Evolutionary conservation across 2,113 vertebrate genomes (phyloP), one percentile per base, ranked within the genome.

Genomic region (Semnornis frantzii): DNA sequence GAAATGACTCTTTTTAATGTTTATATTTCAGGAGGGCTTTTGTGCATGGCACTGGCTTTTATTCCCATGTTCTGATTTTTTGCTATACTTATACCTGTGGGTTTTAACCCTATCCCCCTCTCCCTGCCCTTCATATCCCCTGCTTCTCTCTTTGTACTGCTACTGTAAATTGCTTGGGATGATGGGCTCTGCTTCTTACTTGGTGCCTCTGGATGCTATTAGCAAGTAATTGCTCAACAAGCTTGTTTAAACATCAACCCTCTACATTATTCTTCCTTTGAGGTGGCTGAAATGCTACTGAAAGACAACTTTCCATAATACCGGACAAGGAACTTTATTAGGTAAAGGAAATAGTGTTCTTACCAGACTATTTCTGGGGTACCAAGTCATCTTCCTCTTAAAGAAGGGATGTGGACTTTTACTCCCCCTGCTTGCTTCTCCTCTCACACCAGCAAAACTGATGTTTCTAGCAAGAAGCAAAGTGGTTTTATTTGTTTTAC

Each of bases 151-250:
- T 65, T 21, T 2, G 4, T 37, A 64, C 37, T 74, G 52, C 75
- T 90, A 33, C 58, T 93, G 57, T 85, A 90, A 96, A 91, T 77
- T 73, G 71, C 63, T 79, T 75, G n/a, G 74, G 63, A 82, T 62
- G 77, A 86, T 87, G 63, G 34, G 58, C 81, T n/a, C 15, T 82
- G 57, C 75, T 82, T 91, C 86, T 84, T 80, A 44, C 65, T 94
- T 75, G 70, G 68, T 88, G 63, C 70, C 58, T 75, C 80, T 96
- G 88, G 73, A 82, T 95, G 50, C 84, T 92, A 84, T 79, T 93
- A 93, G 62, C 59, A 66, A 92, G 66, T 87, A 94, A 91, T 89
- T 87, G 81, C 50, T 94, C 63, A 60, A 73, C 87, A 95, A 92
- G 64, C 64, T 87, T 93, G 52, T 93, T 94, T 94, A 92, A 93